Conservation (phyloP, 2,888 invertebrate genomes). For the Lypha dubia region DNA sequence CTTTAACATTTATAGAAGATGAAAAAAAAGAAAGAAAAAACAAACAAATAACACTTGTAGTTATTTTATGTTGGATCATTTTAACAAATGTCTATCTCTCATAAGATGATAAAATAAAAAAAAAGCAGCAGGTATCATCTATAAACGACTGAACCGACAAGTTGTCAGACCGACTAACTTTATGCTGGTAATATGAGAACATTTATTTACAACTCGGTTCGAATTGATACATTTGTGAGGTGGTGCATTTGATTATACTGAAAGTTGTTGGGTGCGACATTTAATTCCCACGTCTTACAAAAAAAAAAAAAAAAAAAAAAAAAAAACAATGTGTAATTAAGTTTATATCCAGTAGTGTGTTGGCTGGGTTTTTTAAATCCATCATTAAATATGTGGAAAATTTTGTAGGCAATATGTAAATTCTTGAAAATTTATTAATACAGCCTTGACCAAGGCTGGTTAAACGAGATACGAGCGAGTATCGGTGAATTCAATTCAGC, state of each 20-base stretch:
- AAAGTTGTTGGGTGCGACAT: slow-evolving; percentile 37
- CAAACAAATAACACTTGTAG: slow-evolving; percentile 18
- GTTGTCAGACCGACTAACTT: background rate
- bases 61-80: slow-evolving; percentile 7
- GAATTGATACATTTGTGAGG: slow-evolving; percentile 27
- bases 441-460: background rate
- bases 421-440: background rate
- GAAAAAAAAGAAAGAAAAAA: no score
- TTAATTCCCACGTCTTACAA: slow-evolving; percentile 62
- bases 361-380: background rate
- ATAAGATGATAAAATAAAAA: background rate
- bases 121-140: no score
- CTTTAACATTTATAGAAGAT: slow-evolving; percentile 8
- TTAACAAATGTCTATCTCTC: background rate
- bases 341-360: background rate
- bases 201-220: background rate
- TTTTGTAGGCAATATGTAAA: background rate
- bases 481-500: background rate
- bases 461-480: background rate
- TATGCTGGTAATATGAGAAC: slow-evolving; percentile 30
- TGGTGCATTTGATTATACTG: slow-evolving; percentile 44
- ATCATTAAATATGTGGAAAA: background rate
- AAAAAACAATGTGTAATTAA: slow-evolving; percentile 14
- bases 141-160: background rate
- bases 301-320: no score